These are phyloP conservation scores for Anthonomus grandis DNA, from an alignment of 1,140 invertebrate genomes.

Conservation along the genomic window DNA sequence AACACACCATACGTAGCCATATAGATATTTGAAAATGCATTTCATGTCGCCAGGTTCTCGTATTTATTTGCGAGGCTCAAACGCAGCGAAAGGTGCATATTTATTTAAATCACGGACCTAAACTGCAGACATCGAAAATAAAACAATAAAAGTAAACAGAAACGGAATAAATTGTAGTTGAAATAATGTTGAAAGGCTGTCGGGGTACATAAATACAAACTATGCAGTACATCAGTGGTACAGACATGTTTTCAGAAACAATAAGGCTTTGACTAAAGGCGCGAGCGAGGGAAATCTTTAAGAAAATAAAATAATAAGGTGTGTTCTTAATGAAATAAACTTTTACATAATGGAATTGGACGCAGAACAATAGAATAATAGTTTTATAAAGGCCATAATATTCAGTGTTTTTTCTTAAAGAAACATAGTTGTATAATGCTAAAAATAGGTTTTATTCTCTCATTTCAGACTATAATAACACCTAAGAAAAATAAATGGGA, in stretches of 20 bases:
- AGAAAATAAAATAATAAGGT: slow-evolving; percentile 1
- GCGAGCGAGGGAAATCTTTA: neutral
- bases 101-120: slow-evolving; percentile 18
- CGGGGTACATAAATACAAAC: slow-evolving; percentile 23
- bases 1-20: too few relatives aligned
- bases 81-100: slow-evolving; percentile 3
- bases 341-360: too few relatives aligned
- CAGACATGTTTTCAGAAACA: slow-evolving; percentile 25
- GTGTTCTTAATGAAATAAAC: too few relatives aligned
- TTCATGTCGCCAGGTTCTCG: neutral
- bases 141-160: slow-evolving; percentile 14
- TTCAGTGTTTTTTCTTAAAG: too few relatives aligned
- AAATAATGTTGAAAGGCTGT: slow-evolving; percentile 22
- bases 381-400: too few relatives aligned
- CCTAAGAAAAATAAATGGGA: too few relatives aligned
- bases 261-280: slow-evolving; percentile 21
- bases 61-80: neutral
- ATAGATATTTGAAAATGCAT: too few relatives aligned
- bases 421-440: too few relatives aligned
- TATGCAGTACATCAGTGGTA: slow-evolving; percentile 21
- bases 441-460: too few relatives aligned
- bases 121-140: slow-evolving; percentile 11
- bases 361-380: too few relatives aligned
- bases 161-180: slow-evolving; percentile 22
- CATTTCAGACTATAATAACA: too few relatives aligned